A percentile compares a stretch with the other conserved stretches of the same genome.
phyloP scores from a whole-genome alignment of 1,140 invertebrate genomes.

The Mycetomoellerius zeteki region DNA sequence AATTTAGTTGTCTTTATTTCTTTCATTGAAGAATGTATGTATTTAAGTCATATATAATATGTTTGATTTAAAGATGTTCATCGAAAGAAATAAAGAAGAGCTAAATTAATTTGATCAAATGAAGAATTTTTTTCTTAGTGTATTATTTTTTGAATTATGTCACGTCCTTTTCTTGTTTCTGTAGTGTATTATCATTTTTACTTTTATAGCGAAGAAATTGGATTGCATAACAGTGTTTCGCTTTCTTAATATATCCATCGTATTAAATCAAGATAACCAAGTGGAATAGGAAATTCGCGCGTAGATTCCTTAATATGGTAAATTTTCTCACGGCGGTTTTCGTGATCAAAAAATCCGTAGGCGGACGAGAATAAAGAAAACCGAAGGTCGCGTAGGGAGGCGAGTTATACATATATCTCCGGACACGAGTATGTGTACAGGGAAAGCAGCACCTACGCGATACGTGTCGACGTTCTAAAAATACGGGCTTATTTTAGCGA shows the following conservation, averaged over 20 bases:
- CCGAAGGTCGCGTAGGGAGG: constrained; percentile 64
- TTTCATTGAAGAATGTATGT: no score
- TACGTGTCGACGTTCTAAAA: constrained; percentile 68
- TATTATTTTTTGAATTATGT: background rate
- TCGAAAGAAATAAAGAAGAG: no score
- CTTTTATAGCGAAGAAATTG: background rate
- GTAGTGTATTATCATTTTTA: background rate
- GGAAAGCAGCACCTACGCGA: constrained; percentile 66
- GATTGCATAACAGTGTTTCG: background rate
- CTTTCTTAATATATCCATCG: background rate
- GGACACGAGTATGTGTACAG: constrained; percentile 46
- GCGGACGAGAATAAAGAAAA: constrained; percentile 43
- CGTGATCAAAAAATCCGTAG: background rate
- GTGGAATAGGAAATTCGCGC: background rate
- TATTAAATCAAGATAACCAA: background rate
- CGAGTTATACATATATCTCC: constrained; percentile 53
- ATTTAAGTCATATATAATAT: no score
- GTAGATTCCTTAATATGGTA: background rate
- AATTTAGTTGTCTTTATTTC: no score
- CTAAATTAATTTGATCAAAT: no score
- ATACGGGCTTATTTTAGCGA: constrained; percentile 70
- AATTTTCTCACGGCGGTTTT: constrained; percentile 34
- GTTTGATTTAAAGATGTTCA: no score
- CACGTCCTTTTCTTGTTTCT: no score
- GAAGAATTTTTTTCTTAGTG: no score